Evolutionary conservation across 2,797 vertebrate species (phyloP).

Genomic region (Malacoctenus gilli): DNA sequence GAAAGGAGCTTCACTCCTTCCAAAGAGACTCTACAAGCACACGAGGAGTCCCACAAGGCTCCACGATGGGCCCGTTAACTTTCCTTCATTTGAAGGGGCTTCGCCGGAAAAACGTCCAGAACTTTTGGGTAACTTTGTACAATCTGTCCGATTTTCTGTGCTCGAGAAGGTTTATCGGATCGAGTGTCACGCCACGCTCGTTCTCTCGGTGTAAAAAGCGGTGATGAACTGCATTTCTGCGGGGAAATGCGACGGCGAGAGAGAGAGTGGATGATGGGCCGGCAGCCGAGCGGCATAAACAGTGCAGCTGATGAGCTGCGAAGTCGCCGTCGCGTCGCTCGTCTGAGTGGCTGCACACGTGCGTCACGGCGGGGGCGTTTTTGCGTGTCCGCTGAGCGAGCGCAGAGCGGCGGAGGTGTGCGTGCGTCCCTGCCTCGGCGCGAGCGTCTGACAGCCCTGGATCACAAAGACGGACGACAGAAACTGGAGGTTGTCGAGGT

Average conservation of each 20-base stretch:
- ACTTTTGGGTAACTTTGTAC: no score
- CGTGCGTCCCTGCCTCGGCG: not conserved
- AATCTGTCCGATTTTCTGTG: no score
- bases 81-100: no score
- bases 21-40: no score
- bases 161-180: no score
- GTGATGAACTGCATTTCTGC: conserved; percentile 44
- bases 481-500: conserved; percentile 18
- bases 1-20: no score
- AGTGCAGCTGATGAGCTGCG: conserved; percentile 39
- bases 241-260: conserved; percentile 29
- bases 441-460: not conserved
- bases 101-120: no score
- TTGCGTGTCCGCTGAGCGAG: not conserved
- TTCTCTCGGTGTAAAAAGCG: no score
- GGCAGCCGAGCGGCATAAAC: conserved; percentile 34
- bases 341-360: conserved; percentile 15
- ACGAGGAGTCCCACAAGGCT: no score
- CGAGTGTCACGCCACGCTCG: no score
- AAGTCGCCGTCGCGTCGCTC: conserved; percentile 32
- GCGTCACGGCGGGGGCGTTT: conserved; percentile 29
- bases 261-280: conserved; percentile 16
- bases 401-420: not conserved
- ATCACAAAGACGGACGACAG: conserved; percentile 34
- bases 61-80: no score